A percentile compares a stretch with the other conserved stretches of the same genome.
Conservation (phyloP, 1,140 invertebrate genomes). For the Melitaea cinxia region DNA sequence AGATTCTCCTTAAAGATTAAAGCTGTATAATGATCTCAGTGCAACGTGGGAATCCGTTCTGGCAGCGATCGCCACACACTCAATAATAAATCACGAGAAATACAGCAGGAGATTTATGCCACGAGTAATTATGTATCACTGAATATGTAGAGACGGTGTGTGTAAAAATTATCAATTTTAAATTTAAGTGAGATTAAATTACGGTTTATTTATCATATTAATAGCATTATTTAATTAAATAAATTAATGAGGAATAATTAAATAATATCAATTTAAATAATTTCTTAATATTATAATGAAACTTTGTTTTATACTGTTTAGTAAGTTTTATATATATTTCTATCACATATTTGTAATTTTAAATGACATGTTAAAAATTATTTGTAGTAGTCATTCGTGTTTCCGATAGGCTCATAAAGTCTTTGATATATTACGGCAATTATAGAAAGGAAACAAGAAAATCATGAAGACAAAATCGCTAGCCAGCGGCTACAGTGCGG, state of each 20-base stretch:
- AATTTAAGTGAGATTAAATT: slow-evolving; percentile 8
- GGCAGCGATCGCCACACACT: slow-evolving; percentile 44
- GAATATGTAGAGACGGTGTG: slow-evolving; percentile 34
- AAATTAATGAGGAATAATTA: too few relatives aligned
- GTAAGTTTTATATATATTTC: too few relatives aligned
- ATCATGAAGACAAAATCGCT: slow-evolving; percentile 57
- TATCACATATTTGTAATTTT: too few relatives aligned
- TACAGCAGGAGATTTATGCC: slow-evolving; percentile 56
- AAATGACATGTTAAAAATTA: too few relatives aligned
- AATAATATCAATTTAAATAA: too few relatives aligned
- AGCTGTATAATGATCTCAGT: slow-evolving; percentile 43
- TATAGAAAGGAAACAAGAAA: slow-evolving; percentile 58
- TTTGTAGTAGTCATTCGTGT: neutral
- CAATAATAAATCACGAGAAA: slow-evolving; percentile 54
- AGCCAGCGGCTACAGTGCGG: slow-evolving; percentile 51
- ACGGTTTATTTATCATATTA: slow-evolving; percentile 10
- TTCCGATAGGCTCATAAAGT: neutral
- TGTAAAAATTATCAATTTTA: slow-evolving; percentile 4
- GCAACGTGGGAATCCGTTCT: slow-evolving; percentile 55
- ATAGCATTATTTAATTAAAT: neutral
- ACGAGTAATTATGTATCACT: slow-evolving; percentile 53
- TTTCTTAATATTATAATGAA: too few relatives aligned
- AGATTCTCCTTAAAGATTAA: slow-evolving; percentile 23
- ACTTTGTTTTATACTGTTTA: too few relatives aligned
- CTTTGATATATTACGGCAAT: slow-evolving; percentile 36